phyloP scores from a whole-genome alignment of 1,140 invertebrate genomes.

The Portunus trituberculatus region DNA sequence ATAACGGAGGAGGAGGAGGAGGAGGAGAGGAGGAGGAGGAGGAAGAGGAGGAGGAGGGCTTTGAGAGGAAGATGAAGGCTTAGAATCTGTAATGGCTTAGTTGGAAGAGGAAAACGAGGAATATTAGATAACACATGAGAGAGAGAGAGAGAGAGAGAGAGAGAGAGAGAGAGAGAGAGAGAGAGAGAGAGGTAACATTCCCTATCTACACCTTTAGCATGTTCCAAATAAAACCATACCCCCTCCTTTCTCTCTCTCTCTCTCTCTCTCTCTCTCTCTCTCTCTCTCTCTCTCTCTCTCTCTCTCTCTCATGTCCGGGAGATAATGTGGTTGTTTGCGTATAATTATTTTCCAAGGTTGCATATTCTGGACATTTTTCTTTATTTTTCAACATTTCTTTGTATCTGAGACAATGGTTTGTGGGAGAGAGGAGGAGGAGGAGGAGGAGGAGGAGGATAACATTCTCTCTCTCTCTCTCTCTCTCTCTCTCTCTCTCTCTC shows the following conservation, averaged over 20 bases:
- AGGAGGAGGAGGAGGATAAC: too few species aligned
- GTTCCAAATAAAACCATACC: background rate
- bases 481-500: background rate
- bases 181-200: background rate
- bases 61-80: background rate
- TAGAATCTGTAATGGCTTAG: background rate
- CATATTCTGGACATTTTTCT: background rate
- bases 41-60: background rate
- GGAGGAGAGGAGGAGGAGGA: slow-evolving; percentile 29
- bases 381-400: background rate
- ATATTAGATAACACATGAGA: background rate
- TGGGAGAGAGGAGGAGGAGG: background rate
- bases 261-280: background rate
- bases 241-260: background rate
- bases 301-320: background rate
- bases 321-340: background rate
- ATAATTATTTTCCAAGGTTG: slow-evolving; percentile 4
- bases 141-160: slow-evolving; percentile 34
- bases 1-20: background rate
- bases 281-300: background rate
- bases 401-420: background rate
- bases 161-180: slow-evolving; percentile 40
- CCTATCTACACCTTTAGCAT: background rate
- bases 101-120: background rate
- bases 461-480: background rate